Evolutionary conservation across 2,888 invertebrate species (phyloP).

Genomic region (Chrysotoxum bicinctum): DNA sequence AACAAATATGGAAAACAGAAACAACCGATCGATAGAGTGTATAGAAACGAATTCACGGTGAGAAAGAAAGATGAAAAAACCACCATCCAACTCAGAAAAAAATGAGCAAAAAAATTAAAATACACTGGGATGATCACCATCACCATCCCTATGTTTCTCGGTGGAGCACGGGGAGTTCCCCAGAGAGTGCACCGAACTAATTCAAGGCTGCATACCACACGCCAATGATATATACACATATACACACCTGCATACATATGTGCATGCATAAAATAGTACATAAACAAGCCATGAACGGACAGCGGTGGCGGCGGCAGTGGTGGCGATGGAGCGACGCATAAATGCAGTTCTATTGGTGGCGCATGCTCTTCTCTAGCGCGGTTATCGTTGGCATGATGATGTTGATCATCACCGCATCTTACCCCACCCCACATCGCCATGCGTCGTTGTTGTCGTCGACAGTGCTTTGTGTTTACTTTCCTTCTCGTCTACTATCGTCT

Average conservation of each 20-base stretch:
- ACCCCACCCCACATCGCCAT: constrained; percentile 6
- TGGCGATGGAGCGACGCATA: constrained; percentile 41
- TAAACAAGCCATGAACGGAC: constrained; percentile 35
- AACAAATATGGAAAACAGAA: constrained; percentile 50
- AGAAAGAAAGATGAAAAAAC: constrained; percentile 36
- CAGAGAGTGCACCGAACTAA: constrained; percentile 82
- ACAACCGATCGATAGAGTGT: constrained; percentile 42
- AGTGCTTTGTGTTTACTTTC: constrained; percentile 49
- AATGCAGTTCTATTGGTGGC: constrained; percentile 70
- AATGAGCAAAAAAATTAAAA: constrained; percentile 22
- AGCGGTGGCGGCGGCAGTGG: background rate
- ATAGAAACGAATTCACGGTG: constrained; percentile 14
- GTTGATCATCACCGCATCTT: constrained; percentile 41
- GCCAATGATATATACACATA: constrained; percentile 69
- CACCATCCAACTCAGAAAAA: constrained; percentile 32
- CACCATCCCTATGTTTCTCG: constrained; percentile 34
- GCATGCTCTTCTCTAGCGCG: constrained; percentile 67
- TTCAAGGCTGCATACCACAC: constrained; percentile 82
- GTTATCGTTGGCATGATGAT: constrained; percentile 37
- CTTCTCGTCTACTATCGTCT: constrained; percentile 30
- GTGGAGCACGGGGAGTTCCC: constrained; percentile 73
- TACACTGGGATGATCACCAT: constrained; percentile 44
- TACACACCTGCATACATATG: background rate
- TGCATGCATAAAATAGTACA: constrained; percentile 10
- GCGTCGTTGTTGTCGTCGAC: background rate